These are phyloP conservation scores for Tetraodon nigroviridis DNA, from an alignment of 2,113 vertebrate genomes.

Conservation along the genomic window DNA sequence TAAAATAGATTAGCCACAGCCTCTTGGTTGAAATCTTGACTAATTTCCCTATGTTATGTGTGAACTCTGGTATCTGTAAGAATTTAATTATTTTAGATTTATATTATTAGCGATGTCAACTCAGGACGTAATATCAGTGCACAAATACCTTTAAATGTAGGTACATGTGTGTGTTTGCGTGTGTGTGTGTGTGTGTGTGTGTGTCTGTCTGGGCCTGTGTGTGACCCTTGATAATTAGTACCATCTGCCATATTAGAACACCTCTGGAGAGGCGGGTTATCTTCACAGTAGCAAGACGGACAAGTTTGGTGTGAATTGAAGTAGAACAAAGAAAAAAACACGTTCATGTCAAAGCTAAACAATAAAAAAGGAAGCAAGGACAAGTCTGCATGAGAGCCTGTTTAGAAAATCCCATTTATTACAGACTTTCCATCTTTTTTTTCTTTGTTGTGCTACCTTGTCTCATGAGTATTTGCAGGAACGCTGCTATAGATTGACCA, in stretches of 20 bases:
- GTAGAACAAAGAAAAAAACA: conserved; percentile 8
- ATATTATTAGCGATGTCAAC: too few species aligned
- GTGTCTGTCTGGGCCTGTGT: conserved; percentile 8
- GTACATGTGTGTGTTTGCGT: conserved; percentile 2
- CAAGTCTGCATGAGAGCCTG: neutral
- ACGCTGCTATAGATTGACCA: neutral
- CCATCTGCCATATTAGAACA: conserved; percentile 65
- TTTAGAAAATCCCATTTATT: too few species aligned
- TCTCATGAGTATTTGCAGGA: neutral
- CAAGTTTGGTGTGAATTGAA: conserved; percentile 14
- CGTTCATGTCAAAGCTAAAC: neutral
- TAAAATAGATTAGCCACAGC: neutral
- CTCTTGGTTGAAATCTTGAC: neutral
- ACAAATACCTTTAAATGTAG: conserved; percentile 27
- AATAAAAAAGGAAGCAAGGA: neutral
- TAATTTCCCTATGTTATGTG: conserved; percentile 29
- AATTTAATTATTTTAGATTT: conserved; percentile 19
- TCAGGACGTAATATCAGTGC: conserved; percentile 13
- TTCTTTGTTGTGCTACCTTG: neutral
- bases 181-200: conserved; percentile 5
- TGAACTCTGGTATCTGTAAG: conserved; percentile 33
- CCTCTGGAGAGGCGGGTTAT: conserved; percentile 59
- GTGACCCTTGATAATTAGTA: conserved; percentile 65
- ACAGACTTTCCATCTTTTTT: neutral
- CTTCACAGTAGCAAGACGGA: conserved; percentile 43